Conservation (phyloP, 2,113 vertebrate genomes). For the Phalacrocorax pelagicus region DNA sequence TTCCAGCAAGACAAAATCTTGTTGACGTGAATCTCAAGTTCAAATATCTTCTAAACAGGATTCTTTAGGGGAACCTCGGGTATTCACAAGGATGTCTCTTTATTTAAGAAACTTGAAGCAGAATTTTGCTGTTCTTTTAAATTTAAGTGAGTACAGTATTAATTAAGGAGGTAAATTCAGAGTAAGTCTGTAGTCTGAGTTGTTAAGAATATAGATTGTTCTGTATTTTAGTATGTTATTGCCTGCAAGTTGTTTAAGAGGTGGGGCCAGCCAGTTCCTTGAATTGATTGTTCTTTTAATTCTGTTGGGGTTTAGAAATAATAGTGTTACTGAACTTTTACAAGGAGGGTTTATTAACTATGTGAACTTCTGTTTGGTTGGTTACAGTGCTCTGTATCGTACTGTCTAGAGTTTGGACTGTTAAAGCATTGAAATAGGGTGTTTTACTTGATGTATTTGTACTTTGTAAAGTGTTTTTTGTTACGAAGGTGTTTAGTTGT, state of each 20-base stretch:
- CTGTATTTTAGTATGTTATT: neutral
- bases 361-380: neutral
- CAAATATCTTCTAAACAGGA: neutral
- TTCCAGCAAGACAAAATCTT: neutral
- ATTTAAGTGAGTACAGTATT: neutral
- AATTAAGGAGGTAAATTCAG: neutral
- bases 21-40: neutral
- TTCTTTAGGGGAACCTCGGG: neutral
- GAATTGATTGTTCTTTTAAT: neutral
- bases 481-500: neutral
- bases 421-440: neutral
- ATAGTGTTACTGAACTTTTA: neutral
- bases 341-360: neutral
- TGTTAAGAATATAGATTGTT: neutral
- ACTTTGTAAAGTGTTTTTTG: neutral
- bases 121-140: neutral
- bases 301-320: neutral
- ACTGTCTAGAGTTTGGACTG: neutral
- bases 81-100: neutral
- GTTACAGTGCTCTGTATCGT: neutral
- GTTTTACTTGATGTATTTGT: neutral
- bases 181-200: neutral
- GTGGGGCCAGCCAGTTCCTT: neutral
- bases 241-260: neutral
- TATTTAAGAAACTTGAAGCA: slow-evolving; percentile 10